phyloP scores from a whole-genome alignment of 1,140 invertebrate species.

The Idris sp. region DNA sequence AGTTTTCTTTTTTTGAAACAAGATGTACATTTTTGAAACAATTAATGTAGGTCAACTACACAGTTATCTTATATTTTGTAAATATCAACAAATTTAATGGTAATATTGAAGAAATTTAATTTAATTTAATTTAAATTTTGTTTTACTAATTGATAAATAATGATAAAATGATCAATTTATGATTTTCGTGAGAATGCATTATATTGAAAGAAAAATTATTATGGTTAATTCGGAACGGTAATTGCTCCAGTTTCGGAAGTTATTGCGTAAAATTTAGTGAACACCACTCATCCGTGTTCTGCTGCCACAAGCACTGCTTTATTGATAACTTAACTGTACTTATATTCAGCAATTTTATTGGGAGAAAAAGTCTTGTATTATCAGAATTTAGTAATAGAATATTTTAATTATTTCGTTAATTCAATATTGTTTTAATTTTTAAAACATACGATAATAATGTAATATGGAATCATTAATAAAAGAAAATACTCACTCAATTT shows the following conservation, averaged over 20 bases:
- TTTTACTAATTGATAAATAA: no score
- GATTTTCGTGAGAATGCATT: no score
- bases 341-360: slow-evolving; percentile 1
- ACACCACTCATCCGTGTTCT: neutral
- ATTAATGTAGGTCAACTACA: slow-evolving; percentile 37
- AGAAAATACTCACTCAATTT: no score
- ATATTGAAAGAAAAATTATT: no score
- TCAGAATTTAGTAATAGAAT: no score
- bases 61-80: slow-evolving; percentile 10
- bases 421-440: no score
- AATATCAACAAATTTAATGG: no score
- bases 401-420: no score
- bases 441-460: no score
- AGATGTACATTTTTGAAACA: slow-evolving; percentile 2
- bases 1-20: neutral
- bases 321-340: slow-evolving; percentile 4
- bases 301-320: neutral
- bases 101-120: neutral
- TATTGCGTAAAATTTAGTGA: slow-evolving; percentile 7
- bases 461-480: no score
- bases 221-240: slow-evolving; percentile 7
- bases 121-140: no score
- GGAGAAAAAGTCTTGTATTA: neutral
- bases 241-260: slow-evolving; percentile 4
- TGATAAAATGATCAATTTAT: no score